Percentiles rank a stretch among this genome's conserved stretches.
Conservation (phyloP, 1,140 invertebrate genomes). For the Atopsyche davidsoni region DNA sequence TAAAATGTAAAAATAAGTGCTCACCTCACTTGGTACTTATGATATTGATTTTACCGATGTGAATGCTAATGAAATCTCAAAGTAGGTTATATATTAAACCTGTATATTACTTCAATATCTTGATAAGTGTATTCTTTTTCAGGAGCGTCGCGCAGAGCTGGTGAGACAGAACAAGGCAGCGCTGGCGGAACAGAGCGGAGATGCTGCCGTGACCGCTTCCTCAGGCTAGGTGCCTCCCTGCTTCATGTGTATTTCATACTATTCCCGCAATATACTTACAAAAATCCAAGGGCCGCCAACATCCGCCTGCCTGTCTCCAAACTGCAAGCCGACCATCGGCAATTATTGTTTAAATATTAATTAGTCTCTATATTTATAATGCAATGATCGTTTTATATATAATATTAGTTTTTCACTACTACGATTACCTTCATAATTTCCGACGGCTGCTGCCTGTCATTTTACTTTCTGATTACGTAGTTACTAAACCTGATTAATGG, state of each 20-base stretch:
- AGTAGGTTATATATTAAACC: no score
- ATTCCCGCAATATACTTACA: conserved; percentile 24
- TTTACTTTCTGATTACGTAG: neutral
- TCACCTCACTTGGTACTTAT: no score
- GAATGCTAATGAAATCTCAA: no score
- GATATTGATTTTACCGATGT: no score
- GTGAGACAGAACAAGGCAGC: conserved; percentile 80
- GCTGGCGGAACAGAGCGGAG: conserved; percentile 39
- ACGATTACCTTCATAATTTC: conserved; percentile 1
- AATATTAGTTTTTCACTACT: conserved; percentile 17
- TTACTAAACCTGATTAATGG: no score
- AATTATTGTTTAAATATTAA: neutral
- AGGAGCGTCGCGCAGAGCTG: conserved; percentile 78
- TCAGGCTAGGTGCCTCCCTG: conserved; percentile 49
- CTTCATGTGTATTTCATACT: conserved; percentile 17
- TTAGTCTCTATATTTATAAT: conserved; percentile 1
- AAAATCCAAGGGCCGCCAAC: neutral
- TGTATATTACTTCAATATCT: no score
- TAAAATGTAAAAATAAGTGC: no score
- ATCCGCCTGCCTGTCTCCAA: neutral
- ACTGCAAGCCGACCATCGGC: neutral
- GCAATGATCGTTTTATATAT: conserved; percentile 10
- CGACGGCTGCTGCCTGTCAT: neutral
- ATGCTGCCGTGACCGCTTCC: conserved; percentile 49
- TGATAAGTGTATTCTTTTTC: conserved; percentile 34